A percentile compares a stretch with the other conserved stretches of the same genome.
Evolutionary conservation across 2,797 vertebrate genomes (phyloP).

Genomic region (Hypotaenidia okinawae): DNA sequence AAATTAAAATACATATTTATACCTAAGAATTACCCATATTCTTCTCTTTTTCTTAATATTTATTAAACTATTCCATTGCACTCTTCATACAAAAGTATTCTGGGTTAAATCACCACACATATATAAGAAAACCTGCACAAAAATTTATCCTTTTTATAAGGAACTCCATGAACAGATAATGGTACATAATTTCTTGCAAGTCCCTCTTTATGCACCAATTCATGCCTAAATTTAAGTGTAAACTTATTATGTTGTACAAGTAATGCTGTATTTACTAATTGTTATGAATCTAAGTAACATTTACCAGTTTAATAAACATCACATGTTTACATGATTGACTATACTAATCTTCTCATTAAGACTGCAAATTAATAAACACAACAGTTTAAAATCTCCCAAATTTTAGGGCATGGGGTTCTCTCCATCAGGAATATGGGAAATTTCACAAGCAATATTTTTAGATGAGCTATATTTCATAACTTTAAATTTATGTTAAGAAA

Average conservation of each 20-base stretch:
- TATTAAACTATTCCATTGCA: background rate
- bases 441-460: background rate
- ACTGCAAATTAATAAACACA: background rate
- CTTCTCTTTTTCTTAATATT: background rate
- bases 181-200: background rate
- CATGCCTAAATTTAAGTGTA: background rate
- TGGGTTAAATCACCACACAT: background rate
- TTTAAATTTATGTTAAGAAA: background rate
- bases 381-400: background rate
- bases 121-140: background rate
- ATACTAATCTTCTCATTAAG: background rate
- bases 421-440: background rate
- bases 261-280: background rate
- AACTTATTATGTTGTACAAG: background rate
- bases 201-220: background rate
- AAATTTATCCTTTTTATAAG: background rate
- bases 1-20: background rate
- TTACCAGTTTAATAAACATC: background rate
- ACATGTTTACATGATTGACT: background rate
- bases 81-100: background rate
- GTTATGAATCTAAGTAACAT: background rate
- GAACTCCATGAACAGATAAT: background rate
- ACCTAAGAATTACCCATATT: background rate
- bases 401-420: background rate
- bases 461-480: background rate